Evolutionary conservation across 2,797 vertebrate genomes (phyloP), one percentile per base, ranked within the genome.

Genomic region (Oreortyx pictus): DNA sequence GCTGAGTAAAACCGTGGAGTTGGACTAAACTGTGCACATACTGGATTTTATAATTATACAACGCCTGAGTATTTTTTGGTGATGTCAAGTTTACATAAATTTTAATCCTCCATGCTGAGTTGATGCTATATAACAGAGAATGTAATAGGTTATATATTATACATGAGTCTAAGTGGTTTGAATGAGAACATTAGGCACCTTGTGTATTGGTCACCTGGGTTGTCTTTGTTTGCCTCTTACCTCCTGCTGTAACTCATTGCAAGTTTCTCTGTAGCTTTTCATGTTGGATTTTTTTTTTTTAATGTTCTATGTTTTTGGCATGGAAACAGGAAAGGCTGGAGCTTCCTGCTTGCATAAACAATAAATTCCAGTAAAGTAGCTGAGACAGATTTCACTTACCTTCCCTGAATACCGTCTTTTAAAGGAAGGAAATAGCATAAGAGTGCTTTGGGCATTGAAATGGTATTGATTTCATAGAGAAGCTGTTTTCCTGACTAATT

Each of bases 241-340:
- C 59, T 84, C 46, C 74, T 92, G 49, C 56, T 76, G 20, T 68
- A 71, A 46, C 35, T 76, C 47, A 27, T 65, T 80, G 60, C n/a
- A 62, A 43, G 70, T 70, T 70, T 86, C 33, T 62, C 33, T 86
- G 15, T n/a, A 50, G 41, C 68, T 92, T 94, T 87, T 86, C 39
- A 67, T 83, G 44, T n/a, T 89, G 78, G 44, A 64, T 27, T 27
- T 27, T 68, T 49, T 61, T 54, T 27, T 13, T 25, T 14, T 50
- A 8, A 65, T 86, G 3, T 67, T 68, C 10, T 74, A 5, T 61
- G 80, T 66, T 83, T 92, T 72, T 90, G 77, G 25, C 61, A 37
- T 90, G 86, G 95, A 95, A 97, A 94, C 95, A 97, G 97, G 97
- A 98, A 98, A 96, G 96, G 93, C 93, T 91, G 93, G 79, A 16